Evolutionary conservation across 2,888 invertebrate species (phyloP).

Genomic region (Eilema griseolum): DNA sequence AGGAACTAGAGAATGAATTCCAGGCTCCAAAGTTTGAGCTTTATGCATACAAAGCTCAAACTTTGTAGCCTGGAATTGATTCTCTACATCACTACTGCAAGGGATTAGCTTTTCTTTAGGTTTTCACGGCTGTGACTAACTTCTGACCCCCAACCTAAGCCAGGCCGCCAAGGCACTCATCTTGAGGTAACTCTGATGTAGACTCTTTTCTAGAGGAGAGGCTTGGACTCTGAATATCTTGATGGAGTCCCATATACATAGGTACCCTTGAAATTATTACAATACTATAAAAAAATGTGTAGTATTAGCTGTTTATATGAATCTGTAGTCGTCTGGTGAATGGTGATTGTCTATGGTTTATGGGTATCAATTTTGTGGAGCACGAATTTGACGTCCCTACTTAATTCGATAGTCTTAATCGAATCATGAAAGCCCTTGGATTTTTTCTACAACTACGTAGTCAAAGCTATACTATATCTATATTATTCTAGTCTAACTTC

Average conservation of each 20-base stretch:
- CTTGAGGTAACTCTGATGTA: no score
- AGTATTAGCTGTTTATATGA: neutral
- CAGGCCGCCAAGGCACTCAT: no score
- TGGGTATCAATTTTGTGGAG: constrained; percentile 13
- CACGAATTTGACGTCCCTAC: constrained; percentile 19
- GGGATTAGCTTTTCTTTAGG: neutral
- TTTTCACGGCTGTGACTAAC: neutral
- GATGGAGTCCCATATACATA: no score
- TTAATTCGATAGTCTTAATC: constrained; percentile 28
- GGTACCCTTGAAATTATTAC: no score
- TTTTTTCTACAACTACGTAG: neutral
- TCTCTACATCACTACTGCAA: no score
- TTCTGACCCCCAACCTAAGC: neutral
- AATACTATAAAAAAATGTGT: neutral
- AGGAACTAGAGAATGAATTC: no score
- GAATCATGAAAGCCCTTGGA: constrained; percentile 32
- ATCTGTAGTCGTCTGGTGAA: neutral
- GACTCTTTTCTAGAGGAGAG: no score
- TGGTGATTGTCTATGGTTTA: constrained; percentile 3
- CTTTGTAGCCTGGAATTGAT: no score
- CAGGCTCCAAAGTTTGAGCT: no score
- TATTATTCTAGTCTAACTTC: no score
- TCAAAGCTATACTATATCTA: constrained; percentile 1
- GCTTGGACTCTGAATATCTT: no score
- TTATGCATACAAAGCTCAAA: no score